Evolutionary conservation across 2,113 vertebrate species (phyloP), one percentile per base, ranked within the genome.

Genomic region (Brachypteracias leptosomus): DNA sequence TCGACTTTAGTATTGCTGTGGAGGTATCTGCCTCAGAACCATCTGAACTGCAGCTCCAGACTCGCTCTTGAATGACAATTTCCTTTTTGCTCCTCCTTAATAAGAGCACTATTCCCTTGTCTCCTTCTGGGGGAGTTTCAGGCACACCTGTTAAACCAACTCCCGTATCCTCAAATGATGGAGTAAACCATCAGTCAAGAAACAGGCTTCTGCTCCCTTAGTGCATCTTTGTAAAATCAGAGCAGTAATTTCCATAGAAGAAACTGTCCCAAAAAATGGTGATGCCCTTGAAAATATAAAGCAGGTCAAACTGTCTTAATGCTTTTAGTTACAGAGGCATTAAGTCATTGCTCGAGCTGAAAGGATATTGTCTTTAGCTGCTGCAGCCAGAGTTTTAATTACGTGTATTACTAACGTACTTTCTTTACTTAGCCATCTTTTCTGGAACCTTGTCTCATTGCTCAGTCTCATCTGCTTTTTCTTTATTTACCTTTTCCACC

Each of bases 1-100:
- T 99, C 98, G 99, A 99, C 98, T 99, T 99, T 98, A 99, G 99
- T 98, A 88, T 99, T 97, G 99, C 99, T 31, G 98, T 99, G 97
- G 99, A 99, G 99, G 99, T 99, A 99, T 98, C 98, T 97, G 96
- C 97, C 95, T 96, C 96, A 96, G 92, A 95, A 96, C 81, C 0
- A 91, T 84, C 93, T 88, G 47, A 89, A 82, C 93, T 96, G 95
- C 95, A 94, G 95, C 95, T 92, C 95, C 84, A 81, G 93, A 38
- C 73, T 86, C 10, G 89, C 94, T 97, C 89, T 93, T 62, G 68
- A 88, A 93, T 57, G 95, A 92, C 94, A 95, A 95, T 97, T 91
- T 97, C 96, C 96, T 97, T 96, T 97, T 91, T 85, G 95, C 92
- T 96, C 90, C 70, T 86, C 83, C 44, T 76, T 61, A 26, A 49